Base-by-base conservation (phyloP, 1,140 invertebrate species). In the Hylaeus volcanicus region DNA sequence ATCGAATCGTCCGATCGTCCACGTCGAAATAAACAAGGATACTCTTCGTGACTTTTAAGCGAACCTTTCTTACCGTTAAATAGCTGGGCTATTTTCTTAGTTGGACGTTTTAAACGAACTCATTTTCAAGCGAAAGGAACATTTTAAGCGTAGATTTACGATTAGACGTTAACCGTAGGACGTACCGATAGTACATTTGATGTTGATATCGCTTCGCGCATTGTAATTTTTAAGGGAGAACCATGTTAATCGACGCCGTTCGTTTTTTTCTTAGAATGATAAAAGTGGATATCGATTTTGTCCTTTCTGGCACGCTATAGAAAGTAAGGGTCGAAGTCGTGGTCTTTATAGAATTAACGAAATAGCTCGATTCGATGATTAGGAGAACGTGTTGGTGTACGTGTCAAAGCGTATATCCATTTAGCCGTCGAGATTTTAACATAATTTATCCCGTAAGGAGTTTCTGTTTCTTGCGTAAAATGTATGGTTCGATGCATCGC, bases 11-110 rank as follows among this genome's bases (percentile, higher is more conserved):
- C 8, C 43, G 53, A 74, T 66, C 43, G 69, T 74, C 41, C 12
- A 51, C n/a, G 43, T 41, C 43, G n/a, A 41, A 53, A 15, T 9
- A 48, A 51, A 5, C 11, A 3, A 55, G 48, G 43, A 37, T 14
- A 14, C 60, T 37, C 12, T 9, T 70, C 41, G 26, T 64, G 51
- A 39, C 15, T n/a, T 61, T 58, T 48, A 65, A 53, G 56, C 37
- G 26, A 37, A 26, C 15, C 9, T 9, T 55, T 12, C 61, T 39
- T 14, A 1, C 82, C 9, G 45, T 71, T 58, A 48, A 85, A 86
- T 85, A 86, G 85, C 85, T 86, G 85, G 73, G 61, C 85, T 86
- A 86, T 86, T 86, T 77, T 79, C 45, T 68, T 74, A 14, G 14
- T 74, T 43, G 55, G 12, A 41, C 6, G 5, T 56, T 56, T 11